Base-by-base conservation (phyloP, 2,888 invertebrate species). In the Ganaspis brasiliensis region DNA sequence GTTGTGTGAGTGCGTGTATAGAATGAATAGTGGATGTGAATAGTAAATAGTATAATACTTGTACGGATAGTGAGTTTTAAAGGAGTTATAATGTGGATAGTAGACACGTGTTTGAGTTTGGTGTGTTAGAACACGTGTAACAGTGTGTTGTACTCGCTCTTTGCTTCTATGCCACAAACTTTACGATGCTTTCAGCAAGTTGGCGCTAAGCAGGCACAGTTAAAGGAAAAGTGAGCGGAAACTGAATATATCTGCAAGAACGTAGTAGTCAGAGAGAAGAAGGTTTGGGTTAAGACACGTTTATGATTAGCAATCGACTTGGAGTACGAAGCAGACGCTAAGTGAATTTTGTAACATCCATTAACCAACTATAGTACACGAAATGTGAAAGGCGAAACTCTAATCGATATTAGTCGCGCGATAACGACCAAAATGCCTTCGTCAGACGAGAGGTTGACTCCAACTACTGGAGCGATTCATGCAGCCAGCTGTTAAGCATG, bases 101-200 rank as follows among this genome's bases (percentile, higher is more conserved):
- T 67, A 67, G 45, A 45, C 67, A 67, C 24, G 45, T 67, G 67
- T 67, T 45, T 67, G 40, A 45, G 67, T 67, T n/a, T 14, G 19
- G 45, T 67, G 21, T 67, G 67, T 67, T 24, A 40, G 16, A 67
- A 67, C 24, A 45, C 24, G 67, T 45, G 63, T 40, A 35, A 35
- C 63, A 63, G 40, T 63, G 67, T 67, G 67, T 67, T 67, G 67
- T 45, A 67, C 45, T 67, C 21, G 24, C 67, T 67, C 45, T 45
- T 67, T 67, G 67, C 67, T 67, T 67, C 67, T 67, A 63, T 37
- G 73, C 81, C 82, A 81, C 81, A 83, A 84, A 83, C 81, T 85
- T 84, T 85, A 83, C 82, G 83, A 81, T 85, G 85, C 83, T 83
- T 83, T 85, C 83, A 85, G 83, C 79, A 80, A 80, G 83, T 80